phyloP scores from a whole-genome alignment of 2,797 vertebrate genomes.

The Tapera naevia region DNA sequence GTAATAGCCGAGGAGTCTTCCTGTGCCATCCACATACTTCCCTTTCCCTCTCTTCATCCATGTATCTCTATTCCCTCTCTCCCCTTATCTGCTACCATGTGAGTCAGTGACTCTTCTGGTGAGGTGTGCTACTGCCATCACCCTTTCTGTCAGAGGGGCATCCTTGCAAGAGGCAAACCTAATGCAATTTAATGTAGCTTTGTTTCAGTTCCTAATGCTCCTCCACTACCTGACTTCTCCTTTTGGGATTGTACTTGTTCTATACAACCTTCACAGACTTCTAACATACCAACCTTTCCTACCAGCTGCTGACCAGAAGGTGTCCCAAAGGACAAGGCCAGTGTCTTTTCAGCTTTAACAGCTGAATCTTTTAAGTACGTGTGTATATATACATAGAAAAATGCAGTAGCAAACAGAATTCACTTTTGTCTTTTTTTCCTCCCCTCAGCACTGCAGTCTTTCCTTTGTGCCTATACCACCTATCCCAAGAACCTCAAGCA shows the following conservation, averaged over 20 bases:
- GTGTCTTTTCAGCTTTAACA: constrained; percentile 36
- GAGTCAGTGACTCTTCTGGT: neutral
- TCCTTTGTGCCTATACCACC: constrained; percentile 87
- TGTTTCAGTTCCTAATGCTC: neutral
- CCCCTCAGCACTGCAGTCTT: constrained; percentile 89
- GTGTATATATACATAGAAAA: neutral
- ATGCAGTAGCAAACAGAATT: constrained; percentile 36
- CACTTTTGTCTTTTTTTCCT: neutral
- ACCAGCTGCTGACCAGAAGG: constrained; percentile 43
- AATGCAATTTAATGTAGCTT: neutral
- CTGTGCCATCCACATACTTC: neutral
- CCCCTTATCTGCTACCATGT: neutral
- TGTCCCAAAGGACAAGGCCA: constrained; percentile 18
- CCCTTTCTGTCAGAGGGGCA: neutral
- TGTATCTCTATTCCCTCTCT: neutral
- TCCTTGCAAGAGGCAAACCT: neutral
- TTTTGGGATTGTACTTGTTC: neutral
- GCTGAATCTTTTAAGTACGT: constrained; percentile 21
- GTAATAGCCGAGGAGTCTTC: constrained; percentile 25
- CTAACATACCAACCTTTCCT: constrained; percentile 6
- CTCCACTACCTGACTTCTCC: neutral
- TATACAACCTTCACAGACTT: constrained; percentile 27
- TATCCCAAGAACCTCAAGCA: constrained; percentile 86
- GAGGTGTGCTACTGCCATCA: neutral
- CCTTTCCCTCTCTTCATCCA: neutral